Evolutionary conservation across 2,113 vertebrate genomes (phyloP).

Genomic region (Lasiurus cinereus): DNA sequence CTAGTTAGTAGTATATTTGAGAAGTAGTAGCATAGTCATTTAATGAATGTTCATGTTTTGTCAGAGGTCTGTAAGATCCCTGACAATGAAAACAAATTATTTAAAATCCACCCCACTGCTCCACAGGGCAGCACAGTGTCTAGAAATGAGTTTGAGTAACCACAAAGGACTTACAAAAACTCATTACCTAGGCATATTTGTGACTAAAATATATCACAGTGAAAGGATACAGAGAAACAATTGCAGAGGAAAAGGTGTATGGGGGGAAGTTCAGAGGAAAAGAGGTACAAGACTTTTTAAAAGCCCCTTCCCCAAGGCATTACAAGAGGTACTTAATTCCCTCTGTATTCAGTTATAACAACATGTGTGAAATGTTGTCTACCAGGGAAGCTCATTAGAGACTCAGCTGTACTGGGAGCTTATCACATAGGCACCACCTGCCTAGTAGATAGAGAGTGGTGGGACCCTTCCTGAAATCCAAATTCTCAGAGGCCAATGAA

Average conservation of each 20-base stretch:
- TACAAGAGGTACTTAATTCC: background rate
- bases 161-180: background rate
- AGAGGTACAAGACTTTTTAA: background rate
- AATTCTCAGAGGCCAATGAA: background rate
- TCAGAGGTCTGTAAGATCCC: background rate
- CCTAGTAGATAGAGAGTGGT: background rate
- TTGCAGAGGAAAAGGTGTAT: background rate
- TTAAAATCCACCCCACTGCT: background rate
- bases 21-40: background rate
- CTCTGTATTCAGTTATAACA: background rate
- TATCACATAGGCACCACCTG: background rate
- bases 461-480: background rate
- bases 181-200: background rate
- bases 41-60: background rate
- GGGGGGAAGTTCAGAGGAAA: background rate
- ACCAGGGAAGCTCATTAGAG: background rate
- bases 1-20: background rate
- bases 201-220: background rate
- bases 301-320: background rate
- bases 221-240: background rate
- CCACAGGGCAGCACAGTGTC: background rate
- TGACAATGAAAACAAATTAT: background rate
- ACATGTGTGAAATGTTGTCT: background rate
- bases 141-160: background rate
- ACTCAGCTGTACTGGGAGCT: background rate